Base-by-base conservation (phyloP, 2,797 vertebrate genomes). In the Mus caroli region DNA sequence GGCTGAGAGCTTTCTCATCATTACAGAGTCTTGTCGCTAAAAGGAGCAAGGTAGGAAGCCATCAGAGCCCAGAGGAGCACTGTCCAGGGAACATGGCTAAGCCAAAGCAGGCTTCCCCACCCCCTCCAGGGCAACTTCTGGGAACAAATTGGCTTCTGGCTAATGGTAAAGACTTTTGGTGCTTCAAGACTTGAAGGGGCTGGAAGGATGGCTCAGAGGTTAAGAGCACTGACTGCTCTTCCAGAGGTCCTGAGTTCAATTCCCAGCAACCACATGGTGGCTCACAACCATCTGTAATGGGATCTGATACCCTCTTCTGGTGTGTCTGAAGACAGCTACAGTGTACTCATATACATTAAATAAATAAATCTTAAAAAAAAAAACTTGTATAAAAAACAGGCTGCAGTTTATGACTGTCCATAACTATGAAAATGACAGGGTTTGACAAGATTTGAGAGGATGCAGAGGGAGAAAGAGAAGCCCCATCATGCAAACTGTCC, bases 11-110 rank as follows among this genome's bases (percentile, higher is more conserved):
- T 99, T 99, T 58, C 98, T 99, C 91, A 98, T 96, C 0, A 97
- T 98, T 50, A 97, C 97, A 1, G 97, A 96, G 85, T 99, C 99
- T 11, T 98, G 98, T 97, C 98, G 99, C 99, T 99, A 87, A n/a
- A 9, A 89, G 22, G 6, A 90, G 24, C 83, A 80, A 69, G 54
- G 96, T 37, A 78, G 43, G 50, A 58, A 62, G 1, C 19, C 58
- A 31, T 14, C 0, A 80, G 75, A 64, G 3, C 40, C 10, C 2
- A 6, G 1, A 40, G 10, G 52, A 50, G n/a, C 0, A 14, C 9
- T 0, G 9, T 24, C 26, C 0, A 3, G 43, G 2, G 8, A 28
- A 1, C 1, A 8, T 5, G 14, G 0, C 0, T 11, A 22, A 8
- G 82, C 5, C 54, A 10, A 22, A 26, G 43, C 6, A 13, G 26